Conservation (phyloP, 2,888 invertebrate species). For the Opisthograptis luteolata region DNA sequence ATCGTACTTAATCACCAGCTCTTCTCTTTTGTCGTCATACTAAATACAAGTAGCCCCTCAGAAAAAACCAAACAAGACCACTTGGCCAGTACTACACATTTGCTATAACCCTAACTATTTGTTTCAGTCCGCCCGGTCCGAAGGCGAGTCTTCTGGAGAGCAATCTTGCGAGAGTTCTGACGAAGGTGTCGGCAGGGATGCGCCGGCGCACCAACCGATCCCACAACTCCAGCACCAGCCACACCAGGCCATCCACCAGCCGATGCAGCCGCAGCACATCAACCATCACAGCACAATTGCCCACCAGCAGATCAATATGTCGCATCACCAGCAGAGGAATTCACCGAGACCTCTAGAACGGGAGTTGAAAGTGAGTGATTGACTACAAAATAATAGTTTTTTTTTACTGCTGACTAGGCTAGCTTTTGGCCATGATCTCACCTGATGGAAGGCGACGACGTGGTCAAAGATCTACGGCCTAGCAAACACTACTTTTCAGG, state of each 20-base stretch:
- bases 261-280: slow-evolving; percentile 50
- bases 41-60: no score
- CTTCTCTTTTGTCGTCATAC: no score
- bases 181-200: slow-evolving; percentile 77
- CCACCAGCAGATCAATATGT: slow-evolving; percentile 56
- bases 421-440: no score
- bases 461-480: no score
- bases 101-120: slow-evolving; percentile 12
- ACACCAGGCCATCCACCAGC: slow-evolving; percentile 40
- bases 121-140: slow-evolving; percentile 74
- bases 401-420: no score
- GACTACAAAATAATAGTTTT: background rate
- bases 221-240: slow-evolving; percentile 47
- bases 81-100: no score
- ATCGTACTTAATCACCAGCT: no score
- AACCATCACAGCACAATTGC: slow-evolving; percentile 57
- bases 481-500: no score
- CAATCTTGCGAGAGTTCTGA: slow-evolving; percentile 80
- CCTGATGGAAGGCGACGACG: no score
- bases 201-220: slow-evolving; percentile 52
- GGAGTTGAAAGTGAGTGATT: slow-evolving; percentile 65
- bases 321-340: slow-evolving; percentile 63
- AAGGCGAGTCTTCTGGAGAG: slow-evolving; percentile 77
- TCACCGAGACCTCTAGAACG: slow-evolving; percentile 72
- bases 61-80: no score